Evolutionary conservation across 1,140 invertebrate genomes (phyloP).

Genomic region (Limonius californicus): DNA sequence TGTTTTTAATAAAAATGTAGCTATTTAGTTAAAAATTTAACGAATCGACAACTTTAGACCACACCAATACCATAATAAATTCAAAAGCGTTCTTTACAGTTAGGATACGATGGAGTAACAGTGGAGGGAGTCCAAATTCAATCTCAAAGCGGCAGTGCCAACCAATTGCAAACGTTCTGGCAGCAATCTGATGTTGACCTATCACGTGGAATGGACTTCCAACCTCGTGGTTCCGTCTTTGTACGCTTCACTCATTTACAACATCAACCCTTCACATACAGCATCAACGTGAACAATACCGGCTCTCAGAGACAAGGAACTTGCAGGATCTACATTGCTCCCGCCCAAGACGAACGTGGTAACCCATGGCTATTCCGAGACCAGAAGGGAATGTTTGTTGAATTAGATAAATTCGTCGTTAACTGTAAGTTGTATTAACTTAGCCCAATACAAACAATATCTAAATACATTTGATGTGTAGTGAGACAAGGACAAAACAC

Average conservation of each 20-base stretch:
- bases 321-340: slow-evolving; percentile 58
- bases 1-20: no score
- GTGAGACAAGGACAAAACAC: slow-evolving; percentile 55
- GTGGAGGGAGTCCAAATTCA: slow-evolving; percentile 54
- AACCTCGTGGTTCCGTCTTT: slow-evolving; percentile 64
- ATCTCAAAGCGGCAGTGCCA: slow-evolving; percentile 49
- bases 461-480: no score
- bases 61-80: no score
- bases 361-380: slow-evolving; percentile 49
- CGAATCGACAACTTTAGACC: no score
- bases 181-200: slow-evolving; percentile 68
- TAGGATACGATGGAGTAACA: slow-evolving; percentile 62
- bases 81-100: slow-evolving; percentile 42
- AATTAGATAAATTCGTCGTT: slow-evolving; percentile 56
- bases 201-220: slow-evolving; percentile 78
- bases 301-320: slow-evolving; percentile 45
- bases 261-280: slow-evolving; percentile 59
- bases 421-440: slow-evolving; percentile 51
- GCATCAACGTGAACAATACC: slow-evolving; percentile 49
- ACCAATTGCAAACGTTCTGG: slow-evolving; percentile 64
- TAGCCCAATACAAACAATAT: not conserved
- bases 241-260: slow-evolving; percentile 65
- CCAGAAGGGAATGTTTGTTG: slow-evolving; percentile 54
- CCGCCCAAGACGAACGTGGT: slow-evolving; percentile 55
- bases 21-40: no score